Evolutionary conservation across 2,888 invertebrate genomes (phyloP).

Genomic region (Ochlodes sylvanus): DNA sequence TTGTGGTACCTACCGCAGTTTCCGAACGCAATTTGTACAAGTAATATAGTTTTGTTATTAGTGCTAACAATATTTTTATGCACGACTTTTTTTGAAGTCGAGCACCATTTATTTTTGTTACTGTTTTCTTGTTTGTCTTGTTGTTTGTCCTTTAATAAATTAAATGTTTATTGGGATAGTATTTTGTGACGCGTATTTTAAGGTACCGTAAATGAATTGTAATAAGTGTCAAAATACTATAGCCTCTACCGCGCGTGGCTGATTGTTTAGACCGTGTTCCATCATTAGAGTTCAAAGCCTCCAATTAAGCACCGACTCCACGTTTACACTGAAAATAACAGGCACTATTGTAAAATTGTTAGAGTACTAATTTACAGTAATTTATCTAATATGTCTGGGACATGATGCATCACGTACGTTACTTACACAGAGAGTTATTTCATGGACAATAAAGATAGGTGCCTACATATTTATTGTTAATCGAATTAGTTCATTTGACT

Average conservation of each 20-base stretch:
- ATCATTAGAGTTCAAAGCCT: constrained; percentile 61
- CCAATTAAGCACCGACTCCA: constrained; percentile 61
- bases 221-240: constrained; percentile 17
- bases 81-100: too few relatives aligned
- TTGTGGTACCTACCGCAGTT: too few relatives aligned
- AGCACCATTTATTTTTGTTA: too few relatives aligned
- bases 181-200: too few relatives aligned
- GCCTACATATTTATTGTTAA: neutral
- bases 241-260: neutral
- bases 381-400: constrained; percentile 43
- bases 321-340: constrained; percentile 47
- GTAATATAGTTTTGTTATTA: too few relatives aligned
- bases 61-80: too few relatives aligned
- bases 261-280: constrained; percentile 42
- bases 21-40: too few relatives aligned
- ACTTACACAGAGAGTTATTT: neutral
- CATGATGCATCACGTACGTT: constrained; percentile 33
- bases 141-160: too few relatives aligned
- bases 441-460: neutral
- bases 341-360: constrained; percentile 57
- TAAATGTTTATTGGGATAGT: too few relatives aligned
- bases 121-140: too few relatives aligned
- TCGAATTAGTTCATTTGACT: neutral
- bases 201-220: constrained; percentile 1
- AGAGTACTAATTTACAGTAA: constrained; percentile 58